Evolutionary conservation across 1,140 invertebrate genomes (phyloP), one percentile per base, ranked within the genome.

Genomic region (Hylaeus volcanicus): DNA sequence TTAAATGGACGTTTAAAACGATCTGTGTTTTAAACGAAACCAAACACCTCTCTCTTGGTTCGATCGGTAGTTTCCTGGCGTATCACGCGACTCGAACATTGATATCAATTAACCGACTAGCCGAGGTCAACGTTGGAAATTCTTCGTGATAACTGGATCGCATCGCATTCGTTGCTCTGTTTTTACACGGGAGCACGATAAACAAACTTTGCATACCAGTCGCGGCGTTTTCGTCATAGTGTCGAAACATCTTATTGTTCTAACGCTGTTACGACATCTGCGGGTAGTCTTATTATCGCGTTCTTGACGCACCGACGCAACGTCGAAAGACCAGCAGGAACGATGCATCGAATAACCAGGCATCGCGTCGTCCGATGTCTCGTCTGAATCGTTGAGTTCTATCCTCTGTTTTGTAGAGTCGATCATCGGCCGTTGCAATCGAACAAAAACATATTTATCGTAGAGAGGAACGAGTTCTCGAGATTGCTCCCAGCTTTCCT

Each of bases 1-100:
- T 81, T 73, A 73, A 84, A 56, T 53, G 43, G 41, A 11, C 39
- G 53, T 48, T 85, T 56, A 75, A 84, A 75, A 58, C 60, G 11
- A 12, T 26, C 26, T 41, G 11, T 58, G n/a, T 60, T 48, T 69
- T 60, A 15, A 48, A 39, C 37, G 48, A 73, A 26, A 64, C 78
- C 65, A 37, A 79, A 74, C n/a, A 51, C 45, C 61, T 0, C 37
- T 41, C 3, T 41, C 41, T 8, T 9, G 3, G 3, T 51, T 37
- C 5, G 51, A 51, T 51, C 51, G 51, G 11, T 2, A 55, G 26
- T 5, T 8, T 5, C 12, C n/a, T 11, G 5, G 3, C 39, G 9
- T 41, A 3, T 0, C 2, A 4, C 5, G 55, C 63, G 2, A 37
- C 51, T 15, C n/a, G 0, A 12, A 6, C 55, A 26, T 51, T 12